These are phyloP conservation scores for Ciconia stormi DNA, from an alignment of 2,113 vertebrate species.

Conservation along the genomic window DNA sequence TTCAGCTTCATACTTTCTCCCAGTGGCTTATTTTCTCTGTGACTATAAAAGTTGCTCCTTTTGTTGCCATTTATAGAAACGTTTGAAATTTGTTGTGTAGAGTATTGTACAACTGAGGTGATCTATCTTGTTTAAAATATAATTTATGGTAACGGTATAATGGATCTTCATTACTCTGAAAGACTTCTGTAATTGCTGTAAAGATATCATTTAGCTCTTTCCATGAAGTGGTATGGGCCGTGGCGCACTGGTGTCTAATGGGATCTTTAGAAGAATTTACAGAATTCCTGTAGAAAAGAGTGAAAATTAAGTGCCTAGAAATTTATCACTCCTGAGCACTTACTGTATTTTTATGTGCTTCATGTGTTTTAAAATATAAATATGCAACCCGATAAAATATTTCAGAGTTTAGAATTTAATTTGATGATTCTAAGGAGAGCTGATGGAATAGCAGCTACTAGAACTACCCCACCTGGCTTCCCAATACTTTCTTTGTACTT, in stretches of 20 bases:
- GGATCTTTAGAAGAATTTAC: neutral
- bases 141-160: neutral
- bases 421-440: neutral
- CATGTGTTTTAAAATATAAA: neutral
- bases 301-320: conserved; percentile 8
- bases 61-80: neutral
- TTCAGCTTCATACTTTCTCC: neutral
- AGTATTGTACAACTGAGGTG: neutral
- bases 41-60: neutral
- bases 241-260: neutral
- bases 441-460: neutral
- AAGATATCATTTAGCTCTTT: neutral
- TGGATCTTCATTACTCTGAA: neutral
- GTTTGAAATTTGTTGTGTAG: neutral
- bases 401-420: neutral
- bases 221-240: neutral
- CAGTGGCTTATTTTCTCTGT: neutral
- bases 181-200: neutral
- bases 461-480: neutral
- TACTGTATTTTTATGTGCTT: neutral
- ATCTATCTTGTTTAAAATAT: neutral
- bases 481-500: neutral
- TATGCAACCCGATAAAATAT: neutral
- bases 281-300: neutral
- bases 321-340: neutral